Evolutionary conservation across 2,113 vertebrate genomes (phyloP), one percentile per base, ranked within the genome.

Genomic region (Baryphthengus martii): DNA sequence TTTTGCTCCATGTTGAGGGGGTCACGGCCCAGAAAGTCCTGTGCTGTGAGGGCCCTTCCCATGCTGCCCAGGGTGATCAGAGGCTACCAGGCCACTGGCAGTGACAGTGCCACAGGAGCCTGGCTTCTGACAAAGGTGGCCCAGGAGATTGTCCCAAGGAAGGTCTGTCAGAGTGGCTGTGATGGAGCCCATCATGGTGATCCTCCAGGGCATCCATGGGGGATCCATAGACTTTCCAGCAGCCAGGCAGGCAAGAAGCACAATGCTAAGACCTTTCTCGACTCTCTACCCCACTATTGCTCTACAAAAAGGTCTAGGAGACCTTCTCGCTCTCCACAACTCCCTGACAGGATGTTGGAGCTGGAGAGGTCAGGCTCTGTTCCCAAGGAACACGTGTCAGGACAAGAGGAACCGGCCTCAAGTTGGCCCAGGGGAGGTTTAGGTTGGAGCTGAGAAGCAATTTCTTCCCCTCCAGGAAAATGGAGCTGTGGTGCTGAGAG

Each of bases 11-110:
- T 2, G 5, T 3, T 3, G 5, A 8, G 53, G 47, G 35, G 37
- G 20, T 35, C 28, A 0, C 15, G 9, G 70, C 1, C 39, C 70
- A 24, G 58, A 19, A 28, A 40, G 74, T 42, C 40, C 68, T 2
- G 0, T 0, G 31, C 1, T 9, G 33, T 7, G 8, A 40, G 62
- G 1, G 3, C 18, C 72, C 31, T 35, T 23, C 63, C 39, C 37
- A 0, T 1, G 25, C 55, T 8, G 47, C 5, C 2, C 5, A 3
- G 50, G 82, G 31, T 21, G 53, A 49, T 29, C 4, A 0, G 55
- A 19, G 39, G 40, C 1, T 7, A 8, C 23, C 17, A 13, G 2
- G 28, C 62, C 62, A 21, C 40, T 29, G 23, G 19, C 28, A 65
- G 39, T 44, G 40, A 44, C 13, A 18, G 66, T 35, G 61, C 39